phyloP scores from a whole-genome alignment of 1,140 invertebrate species.

The Temnothorax nylanderi region DNA sequence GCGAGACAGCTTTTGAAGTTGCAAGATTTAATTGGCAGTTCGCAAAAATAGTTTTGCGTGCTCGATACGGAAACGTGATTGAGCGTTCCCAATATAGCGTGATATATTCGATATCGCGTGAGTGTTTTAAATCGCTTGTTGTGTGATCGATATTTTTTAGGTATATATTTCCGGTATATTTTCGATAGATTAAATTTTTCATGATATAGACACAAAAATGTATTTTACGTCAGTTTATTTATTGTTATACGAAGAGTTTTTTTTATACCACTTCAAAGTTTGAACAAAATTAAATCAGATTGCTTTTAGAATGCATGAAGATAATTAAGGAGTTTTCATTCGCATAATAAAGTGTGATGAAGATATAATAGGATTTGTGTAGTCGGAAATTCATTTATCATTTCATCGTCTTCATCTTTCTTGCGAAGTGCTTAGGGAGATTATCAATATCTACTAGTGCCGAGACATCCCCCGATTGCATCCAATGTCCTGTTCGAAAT shows the following conservation, averaged over 20 bases:
- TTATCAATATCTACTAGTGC: conserved; percentile 16
- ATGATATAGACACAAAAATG: background rate
- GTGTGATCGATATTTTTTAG: background rate
- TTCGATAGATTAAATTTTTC: background rate
- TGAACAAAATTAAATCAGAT: background rate
- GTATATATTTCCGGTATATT: background rate
- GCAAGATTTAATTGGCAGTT: background rate
- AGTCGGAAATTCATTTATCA: conserved; percentile 33
- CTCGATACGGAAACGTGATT: background rate
- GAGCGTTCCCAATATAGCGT: background rate
- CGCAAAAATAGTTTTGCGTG: conserved; percentile 10
- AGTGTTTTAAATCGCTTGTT: background rate
- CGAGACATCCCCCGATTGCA: background rate
- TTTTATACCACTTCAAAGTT: background rate
- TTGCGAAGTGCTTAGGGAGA: conserved; percentile 8
- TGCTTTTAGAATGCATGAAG: background rate
- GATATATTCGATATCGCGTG: background rate
- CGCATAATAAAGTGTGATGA: background rate
- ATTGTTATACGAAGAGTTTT: too few relatives aligned
- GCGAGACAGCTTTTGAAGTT: conserved; percentile 28
- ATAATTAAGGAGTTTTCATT: background rate
- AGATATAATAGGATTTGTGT: conserved; percentile 32
- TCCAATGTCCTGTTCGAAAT: background rate
- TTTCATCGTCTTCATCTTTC: background rate
- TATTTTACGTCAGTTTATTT: background rate